Conservation (phyloP, 2,797 vertebrate species). For the Schizopygopsis pylzovi region DNA sequence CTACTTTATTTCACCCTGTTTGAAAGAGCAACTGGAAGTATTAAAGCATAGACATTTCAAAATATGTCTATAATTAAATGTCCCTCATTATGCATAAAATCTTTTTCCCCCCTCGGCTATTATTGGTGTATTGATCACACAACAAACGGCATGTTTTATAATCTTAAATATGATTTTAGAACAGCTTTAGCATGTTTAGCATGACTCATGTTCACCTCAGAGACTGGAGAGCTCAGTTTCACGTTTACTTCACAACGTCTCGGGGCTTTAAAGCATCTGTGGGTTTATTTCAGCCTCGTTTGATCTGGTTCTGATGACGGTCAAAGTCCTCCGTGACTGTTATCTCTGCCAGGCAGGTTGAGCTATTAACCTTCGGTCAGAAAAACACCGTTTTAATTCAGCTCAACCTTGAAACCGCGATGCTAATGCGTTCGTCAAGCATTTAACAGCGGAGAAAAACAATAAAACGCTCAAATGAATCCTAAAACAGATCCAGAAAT, state of each 20-base stretch:
- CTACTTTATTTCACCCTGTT: not conserved
- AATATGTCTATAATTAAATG: not conserved
- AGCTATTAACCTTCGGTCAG: constrained; percentile 53
- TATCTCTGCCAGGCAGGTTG: constrained; percentile 24
- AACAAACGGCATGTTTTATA: not conserved
- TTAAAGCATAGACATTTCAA: not conserved
- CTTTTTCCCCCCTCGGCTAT: not conserved
- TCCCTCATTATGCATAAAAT: not conserved
- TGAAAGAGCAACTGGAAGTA: not conserved
- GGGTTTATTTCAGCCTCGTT: constrained; percentile 36
- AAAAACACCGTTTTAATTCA: constrained; percentile 21
- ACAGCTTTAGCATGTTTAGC: too few relatives aligned
- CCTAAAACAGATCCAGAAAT: not conserved
- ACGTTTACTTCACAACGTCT: not conserved
- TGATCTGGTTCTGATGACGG: constrained; percentile 47
- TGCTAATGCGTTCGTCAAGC: not conserved
- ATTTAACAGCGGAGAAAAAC: not conserved
- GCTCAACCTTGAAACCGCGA: not conserved
- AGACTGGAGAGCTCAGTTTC: not conserved
- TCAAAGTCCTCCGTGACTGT: constrained; percentile 53
- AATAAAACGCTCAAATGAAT: not conserved
- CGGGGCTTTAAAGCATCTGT: constrained; percentile 2
- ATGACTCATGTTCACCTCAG: not conserved
- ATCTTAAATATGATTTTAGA: not conserved
- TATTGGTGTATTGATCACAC: not conserved